Percentiles rank a stretch among this genome's conserved stretches.
These are phyloP conservation scores for Dicaeum eximium DNA, from an alignment of 2,113 vertebrate genomes.

Conservation along the genomic window DNA sequence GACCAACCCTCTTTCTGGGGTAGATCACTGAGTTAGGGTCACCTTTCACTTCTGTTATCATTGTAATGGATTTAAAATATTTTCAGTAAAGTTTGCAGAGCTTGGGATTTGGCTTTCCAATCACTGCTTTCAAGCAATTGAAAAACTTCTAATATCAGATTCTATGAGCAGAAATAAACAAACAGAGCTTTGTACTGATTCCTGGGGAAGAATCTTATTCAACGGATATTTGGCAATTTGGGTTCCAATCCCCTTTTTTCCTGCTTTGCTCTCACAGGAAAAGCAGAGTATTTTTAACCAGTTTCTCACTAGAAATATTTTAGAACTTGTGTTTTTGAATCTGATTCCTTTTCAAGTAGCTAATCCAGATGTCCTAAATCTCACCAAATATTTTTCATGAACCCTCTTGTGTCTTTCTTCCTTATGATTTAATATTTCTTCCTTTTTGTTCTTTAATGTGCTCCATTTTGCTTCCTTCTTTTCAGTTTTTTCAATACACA, in stretches of 20 bases:
- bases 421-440: background rate
- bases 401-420: background rate
- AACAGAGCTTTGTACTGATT: background rate
- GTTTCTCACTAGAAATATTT: background rate
- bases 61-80: background rate
- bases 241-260: background rate
- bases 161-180: background rate
- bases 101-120: background rate
- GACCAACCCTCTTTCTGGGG: background rate
- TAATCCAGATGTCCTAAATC: background rate
- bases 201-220: background rate
- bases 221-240: background rate
- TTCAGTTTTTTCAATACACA: background rate
- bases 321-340: background rate
- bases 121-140: background rate
- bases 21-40: background rate
- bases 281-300: background rate
- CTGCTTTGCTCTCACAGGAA: background rate
- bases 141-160: slow-evolving; percentile 5
- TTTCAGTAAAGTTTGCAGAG: background rate
- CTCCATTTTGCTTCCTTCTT: background rate
- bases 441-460: background rate
- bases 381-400: background rate
- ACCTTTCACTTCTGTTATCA: background rate
- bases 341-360: background rate